Percentiles rank a stretch among this genome's conserved stretches.
phyloP scores from a whole-genome alignment of 2,888 invertebrate species.

The Melieria omissa region DNA sequence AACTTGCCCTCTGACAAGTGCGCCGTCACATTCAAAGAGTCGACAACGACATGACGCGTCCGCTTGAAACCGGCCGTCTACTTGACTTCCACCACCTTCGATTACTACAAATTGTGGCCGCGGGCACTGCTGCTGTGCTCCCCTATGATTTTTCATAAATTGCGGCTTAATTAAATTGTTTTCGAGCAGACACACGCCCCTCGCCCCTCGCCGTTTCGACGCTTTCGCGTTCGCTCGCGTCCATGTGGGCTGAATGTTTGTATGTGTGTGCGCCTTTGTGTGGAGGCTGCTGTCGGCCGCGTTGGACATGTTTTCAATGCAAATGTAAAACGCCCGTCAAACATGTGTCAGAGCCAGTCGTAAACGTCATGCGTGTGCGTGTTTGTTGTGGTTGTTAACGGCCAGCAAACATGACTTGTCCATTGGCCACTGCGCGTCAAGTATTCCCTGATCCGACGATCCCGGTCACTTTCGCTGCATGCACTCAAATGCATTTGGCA shows the following conservation, averaged over 20 bases:
- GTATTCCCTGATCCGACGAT: constrained; percentile 2
- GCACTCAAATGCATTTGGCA: not conserved
- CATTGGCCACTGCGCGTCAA: not conserved
- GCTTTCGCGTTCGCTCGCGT: too few relatives aligned
- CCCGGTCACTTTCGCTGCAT: not conserved
- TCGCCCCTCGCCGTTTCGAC: too few relatives aligned
- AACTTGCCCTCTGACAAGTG: too few relatives aligned
- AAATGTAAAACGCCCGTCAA: constrained; percentile 9
- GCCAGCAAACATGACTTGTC: constrained; percentile 14
- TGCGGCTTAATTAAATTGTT: constrained; percentile 36
- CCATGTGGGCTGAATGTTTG: not conserved
- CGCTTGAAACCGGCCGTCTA: constrained; percentile 4
- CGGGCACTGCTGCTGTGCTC: not conserved
- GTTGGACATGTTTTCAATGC: not conserved
- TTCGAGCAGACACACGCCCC: not conserved
- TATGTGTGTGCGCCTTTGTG: not conserved
- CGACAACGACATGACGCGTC: too few relatives aligned
- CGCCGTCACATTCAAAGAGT: too few relatives aligned
- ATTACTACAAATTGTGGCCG: constrained; percentile 7
- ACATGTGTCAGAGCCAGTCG: constrained; percentile 14
- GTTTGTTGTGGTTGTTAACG: constrained; percentile 3
- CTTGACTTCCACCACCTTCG: constrained; percentile 44
- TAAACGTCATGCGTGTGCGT: not conserved
- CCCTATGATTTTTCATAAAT: constrained; percentile 30
- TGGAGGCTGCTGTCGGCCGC: too few relatives aligned